phyloP scores from a whole-genome alignment of 1,140 invertebrate species.

The Coenobita brevimanus region DNA sequence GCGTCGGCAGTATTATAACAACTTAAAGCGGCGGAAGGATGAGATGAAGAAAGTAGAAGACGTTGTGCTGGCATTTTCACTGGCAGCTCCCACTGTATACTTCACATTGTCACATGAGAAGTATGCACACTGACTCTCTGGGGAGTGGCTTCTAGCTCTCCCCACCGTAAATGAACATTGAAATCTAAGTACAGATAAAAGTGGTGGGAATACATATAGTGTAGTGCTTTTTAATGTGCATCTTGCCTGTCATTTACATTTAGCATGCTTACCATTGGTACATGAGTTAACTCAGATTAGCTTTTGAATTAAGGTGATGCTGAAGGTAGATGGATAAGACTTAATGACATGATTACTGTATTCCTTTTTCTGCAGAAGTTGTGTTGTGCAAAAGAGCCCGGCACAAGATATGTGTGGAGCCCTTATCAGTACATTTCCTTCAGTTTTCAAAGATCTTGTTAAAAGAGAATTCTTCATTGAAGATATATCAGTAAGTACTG shows the following conservation, averaged over 20 bases:
- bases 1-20: constrained; percentile 77
- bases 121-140: too few species aligned
- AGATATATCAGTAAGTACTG: constrained; percentile 25
- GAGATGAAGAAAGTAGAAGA: constrained; percentile 79
- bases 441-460: constrained; percentile 33
- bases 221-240: too few species aligned
- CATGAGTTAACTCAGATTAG: too few species aligned
- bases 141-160: too few species aligned
- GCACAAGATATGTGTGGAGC: not conserved
- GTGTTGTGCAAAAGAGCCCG: constrained; percentile 38
- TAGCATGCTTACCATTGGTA: too few species aligned
- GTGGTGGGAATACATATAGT: too few species aligned
- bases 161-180: too few species aligned
- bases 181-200: too few species aligned
- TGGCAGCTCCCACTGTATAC: constrained; percentile 35
- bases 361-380: constrained; percentile 5
- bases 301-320: too few species aligned
- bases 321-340: too few species aligned
- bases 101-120: constrained; percentile 46
- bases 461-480: constrained; percentile 7
- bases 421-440: constrained; percentile 33
- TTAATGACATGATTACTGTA: too few species aligned
- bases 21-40: constrained; percentile 75
- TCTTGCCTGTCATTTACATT: too few species aligned
- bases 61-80: constrained; percentile 10